Conservation (phyloP, 2,888 invertebrate species). For the Tribolium freemani region DNA sequence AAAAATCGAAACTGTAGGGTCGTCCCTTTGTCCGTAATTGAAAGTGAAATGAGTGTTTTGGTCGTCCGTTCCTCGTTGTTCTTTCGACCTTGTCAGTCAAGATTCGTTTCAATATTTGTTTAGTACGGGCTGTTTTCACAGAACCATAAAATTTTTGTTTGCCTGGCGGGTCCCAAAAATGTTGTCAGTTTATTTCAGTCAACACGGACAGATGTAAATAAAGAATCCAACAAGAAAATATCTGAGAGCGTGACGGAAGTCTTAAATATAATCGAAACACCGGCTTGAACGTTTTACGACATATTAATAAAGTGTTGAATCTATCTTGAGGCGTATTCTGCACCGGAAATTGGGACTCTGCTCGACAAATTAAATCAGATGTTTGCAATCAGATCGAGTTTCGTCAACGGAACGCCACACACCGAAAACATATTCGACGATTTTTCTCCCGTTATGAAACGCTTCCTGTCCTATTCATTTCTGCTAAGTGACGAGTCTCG, state of each 20-base stretch:
- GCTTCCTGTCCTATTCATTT: background rate
- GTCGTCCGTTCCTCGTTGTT: too few species aligned
- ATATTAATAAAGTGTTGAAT: constrained; percentile 37
- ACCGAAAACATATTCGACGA: background rate
- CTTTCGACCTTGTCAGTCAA: constrained; percentile 7
- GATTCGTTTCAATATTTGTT: constrained; percentile 32
- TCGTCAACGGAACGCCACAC: constrained; percentile 6
- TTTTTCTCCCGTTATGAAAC: background rate
- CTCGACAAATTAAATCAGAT: constrained; percentile 30
- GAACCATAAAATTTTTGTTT: constrained; percentile 41
- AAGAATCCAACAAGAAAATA: constrained; percentile 26
- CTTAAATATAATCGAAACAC: constrained; percentile 31
- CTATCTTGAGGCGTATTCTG: background rate
- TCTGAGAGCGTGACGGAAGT: constrained; percentile 27
- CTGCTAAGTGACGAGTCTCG: background rate
- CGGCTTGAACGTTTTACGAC: constrained; percentile 30
- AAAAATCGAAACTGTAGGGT: constrained; percentile 9
- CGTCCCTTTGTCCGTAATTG: constrained; percentile 19
- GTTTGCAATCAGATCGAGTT: constrained; percentile 28
- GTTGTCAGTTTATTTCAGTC: constrained; percentile 39
- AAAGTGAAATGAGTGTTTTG: constrained; percentile 27
- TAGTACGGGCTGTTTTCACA: constrained; percentile 37
- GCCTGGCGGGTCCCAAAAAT: constrained; percentile 28
- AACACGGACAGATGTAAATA: constrained; percentile 40
- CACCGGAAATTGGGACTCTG: constrained; percentile 28